These are phyloP conservation scores for Drosophila nannoptera DNA, from an alignment of 1,140 invertebrate genomes.

Conservation along the genomic window DNA sequence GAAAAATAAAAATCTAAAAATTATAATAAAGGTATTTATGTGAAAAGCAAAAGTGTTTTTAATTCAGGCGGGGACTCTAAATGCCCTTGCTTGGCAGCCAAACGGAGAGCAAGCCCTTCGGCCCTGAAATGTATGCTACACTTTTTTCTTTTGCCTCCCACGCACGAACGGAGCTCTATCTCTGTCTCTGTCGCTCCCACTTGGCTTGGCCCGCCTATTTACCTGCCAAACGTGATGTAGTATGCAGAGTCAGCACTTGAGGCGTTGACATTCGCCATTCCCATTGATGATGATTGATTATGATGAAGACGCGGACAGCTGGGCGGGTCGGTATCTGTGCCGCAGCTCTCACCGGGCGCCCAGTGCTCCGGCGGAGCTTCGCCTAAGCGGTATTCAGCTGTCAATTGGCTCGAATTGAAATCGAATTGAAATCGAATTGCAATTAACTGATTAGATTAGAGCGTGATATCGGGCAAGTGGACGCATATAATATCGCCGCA, in stretches of 20 bases:
- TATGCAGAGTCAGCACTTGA: slow-evolving; percentile 32
- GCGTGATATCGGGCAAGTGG: background rate
- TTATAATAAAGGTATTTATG: slow-evolving; percentile 78
- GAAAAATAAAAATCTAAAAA: slow-evolving; percentile 63
- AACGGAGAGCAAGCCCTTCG: too few species aligned
- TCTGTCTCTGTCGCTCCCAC: background rate
- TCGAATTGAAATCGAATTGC: slow-evolving; percentile 20
- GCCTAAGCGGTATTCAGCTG: background rate
- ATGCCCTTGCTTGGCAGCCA: too few species aligned
- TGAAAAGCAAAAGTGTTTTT: slow-evolving; percentile 40
- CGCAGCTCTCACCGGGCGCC: background rate
- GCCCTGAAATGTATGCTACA: background rate
- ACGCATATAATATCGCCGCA: background rate
- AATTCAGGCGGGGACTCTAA: background rate
- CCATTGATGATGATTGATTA: slow-evolving; percentile 64
- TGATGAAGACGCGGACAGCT: slow-evolving; percentile 34
- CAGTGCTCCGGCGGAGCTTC: background rate
- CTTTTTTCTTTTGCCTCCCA: too few species aligned
- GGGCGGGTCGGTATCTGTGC: background rate
- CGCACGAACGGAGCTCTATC: background rate
- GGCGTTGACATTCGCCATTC: slow-evolving; percentile 23
- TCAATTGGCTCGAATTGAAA: background rate
- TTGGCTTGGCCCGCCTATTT: slow-evolving; percentile 30
- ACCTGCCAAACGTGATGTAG: slow-evolving; percentile 45
- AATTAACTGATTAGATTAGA: slow-evolving; percentile 31